phyloP scores from a whole-genome alignment of 2,797 vertebrate genomes.

The Florisuga fusca region DNA sequence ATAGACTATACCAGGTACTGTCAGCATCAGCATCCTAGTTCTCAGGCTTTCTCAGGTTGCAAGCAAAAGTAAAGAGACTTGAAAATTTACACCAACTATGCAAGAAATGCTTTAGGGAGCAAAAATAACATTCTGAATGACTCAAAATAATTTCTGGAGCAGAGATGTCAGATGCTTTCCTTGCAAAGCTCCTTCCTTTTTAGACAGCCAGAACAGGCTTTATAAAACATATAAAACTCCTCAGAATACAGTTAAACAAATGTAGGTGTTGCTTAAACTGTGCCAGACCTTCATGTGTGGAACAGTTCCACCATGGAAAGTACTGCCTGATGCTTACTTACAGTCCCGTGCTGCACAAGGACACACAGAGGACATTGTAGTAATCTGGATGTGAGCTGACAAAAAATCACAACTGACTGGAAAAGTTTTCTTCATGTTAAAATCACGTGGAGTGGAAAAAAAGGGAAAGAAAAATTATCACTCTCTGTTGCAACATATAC shows the following conservation, averaged over 20 bases:
- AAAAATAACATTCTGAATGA: neutral
- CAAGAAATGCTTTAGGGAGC: neutral
- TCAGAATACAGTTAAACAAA: neutral
- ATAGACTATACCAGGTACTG: neutral
- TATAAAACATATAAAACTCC: neutral
- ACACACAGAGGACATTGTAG: neutral
- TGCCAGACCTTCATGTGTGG: neutral
- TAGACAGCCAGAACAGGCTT: neutral
- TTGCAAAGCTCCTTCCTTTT: neutral
- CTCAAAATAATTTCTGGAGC: neutral
- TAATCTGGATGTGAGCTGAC: neutral
- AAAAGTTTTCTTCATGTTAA: neutral
- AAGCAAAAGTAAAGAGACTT: neutral
- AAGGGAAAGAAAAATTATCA: neutral
- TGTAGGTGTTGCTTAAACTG: neutral
- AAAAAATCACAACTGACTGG: neutral
- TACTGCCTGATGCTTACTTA: neutral
- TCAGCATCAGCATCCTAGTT: neutral
- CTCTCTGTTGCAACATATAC: neutral
- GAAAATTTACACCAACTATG: neutral
- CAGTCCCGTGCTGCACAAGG: neutral
- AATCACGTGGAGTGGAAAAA: neutral
- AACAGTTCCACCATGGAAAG: neutral
- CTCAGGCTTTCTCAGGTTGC: neutral
- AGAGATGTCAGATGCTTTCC: neutral